These are phyloP conservation scores for Megalops atlanticus DNA, from an alignment of 2,113 vertebrate genomes.

Conservation along the genomic window DNA sequence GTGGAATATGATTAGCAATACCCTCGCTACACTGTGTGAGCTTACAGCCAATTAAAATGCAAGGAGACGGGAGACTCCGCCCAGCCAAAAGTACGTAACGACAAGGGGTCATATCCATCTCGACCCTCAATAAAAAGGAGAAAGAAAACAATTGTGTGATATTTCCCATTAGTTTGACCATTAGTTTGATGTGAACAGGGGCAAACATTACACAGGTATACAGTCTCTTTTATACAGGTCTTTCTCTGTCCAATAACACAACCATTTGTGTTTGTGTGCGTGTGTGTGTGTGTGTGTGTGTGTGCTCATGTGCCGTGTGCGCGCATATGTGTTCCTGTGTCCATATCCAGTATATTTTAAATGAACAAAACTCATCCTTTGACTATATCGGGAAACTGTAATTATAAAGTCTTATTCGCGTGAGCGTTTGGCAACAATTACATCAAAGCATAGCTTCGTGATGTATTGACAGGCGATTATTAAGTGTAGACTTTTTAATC, in stretches of 20 bases:
- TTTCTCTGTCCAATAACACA: neutral
- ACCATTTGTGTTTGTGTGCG: neutral
- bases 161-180: constrained; percentile 43
- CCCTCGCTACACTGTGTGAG: constrained; percentile 86
- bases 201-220: neutral
- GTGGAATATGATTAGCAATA: constrained; percentile 99
- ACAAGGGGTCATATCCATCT: constrained; percentile 83
- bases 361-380: neutral
- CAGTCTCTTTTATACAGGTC: neutral
- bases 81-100: constrained; percentile 82
- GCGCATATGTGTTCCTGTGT: no score
- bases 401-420: neutral
- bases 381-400: neutral
- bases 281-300: neutral
- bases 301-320: no score
- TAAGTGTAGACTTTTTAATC: no score
- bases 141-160: constrained; percentile 41
- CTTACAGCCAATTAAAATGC: constrained; percentile 94
- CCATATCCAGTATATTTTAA: neutral
- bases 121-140: constrained; percentile 60
- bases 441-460: no score
- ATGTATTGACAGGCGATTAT: no score
- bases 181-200: constrained; percentile 45
- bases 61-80: constrained; percentile 85
- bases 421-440: neutral